Evolutionary conservation across 2,888 invertebrate genomes (phyloP), one percentile per base, ranked within the genome.

Genomic region (Saturnia japonica): DNA sequence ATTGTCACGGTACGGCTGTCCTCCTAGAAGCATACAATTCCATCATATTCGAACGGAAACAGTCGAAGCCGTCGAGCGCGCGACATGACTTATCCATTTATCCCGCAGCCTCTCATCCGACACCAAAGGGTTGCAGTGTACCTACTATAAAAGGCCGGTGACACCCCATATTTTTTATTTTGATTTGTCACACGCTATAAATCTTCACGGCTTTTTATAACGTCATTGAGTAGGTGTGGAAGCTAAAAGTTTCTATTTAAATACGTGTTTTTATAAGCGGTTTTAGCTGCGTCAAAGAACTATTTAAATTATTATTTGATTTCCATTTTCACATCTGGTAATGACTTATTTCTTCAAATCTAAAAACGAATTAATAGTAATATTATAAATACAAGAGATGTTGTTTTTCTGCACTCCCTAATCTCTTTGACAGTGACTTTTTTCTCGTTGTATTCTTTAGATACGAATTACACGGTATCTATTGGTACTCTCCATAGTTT

Each of bases 81-180:
- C 86, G 82, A 93, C 93, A 93, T 86, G 90, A 88, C 88, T 92
- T 92, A 88, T 89, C 92, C 93, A 93, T 93, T 93, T 91, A 88
- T 87, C 83, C 28, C 82, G 80, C 80, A 80, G 82, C 80, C 81
- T 80, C 82, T 78, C 82, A 80, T 83, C 85, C 85, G 80, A 78
- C 77, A 73, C 74, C 73, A 77, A 90, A 88, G 91, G 91, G 88
- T 90, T 85, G 84, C 79, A 81, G 82, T 80, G 79, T 67, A 70
- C 54, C 72, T 69, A 72, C 16, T 60, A 67, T 68, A 72, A 67
- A 68, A 70, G 70, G 47, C 54, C 70, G 51, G 54, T 67, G 42
- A 54, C 43, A 43, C 60, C 60, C 60, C 64, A 64, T 64, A 64
- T 64, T 64, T 42, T 43, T 64, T 64, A 69, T 69, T 40, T 69